Evolutionary conservation across 2,113 vertebrate genomes (phyloP), one percentile per base, ranked within the genome.

Genomic region (Phylloscopus trochiloides): DNA sequence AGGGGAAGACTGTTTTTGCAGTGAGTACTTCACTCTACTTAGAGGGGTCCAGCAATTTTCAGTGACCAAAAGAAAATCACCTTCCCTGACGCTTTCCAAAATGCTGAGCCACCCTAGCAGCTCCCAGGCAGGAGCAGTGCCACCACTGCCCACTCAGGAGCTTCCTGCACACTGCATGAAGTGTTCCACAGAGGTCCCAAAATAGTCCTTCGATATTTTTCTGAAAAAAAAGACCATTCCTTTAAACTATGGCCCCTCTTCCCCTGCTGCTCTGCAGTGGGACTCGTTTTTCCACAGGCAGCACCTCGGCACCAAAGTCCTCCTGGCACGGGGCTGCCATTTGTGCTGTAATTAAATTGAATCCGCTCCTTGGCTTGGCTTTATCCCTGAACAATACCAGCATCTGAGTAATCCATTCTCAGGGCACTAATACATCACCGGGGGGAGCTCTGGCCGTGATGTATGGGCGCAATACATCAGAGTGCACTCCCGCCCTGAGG

Each of bases 291-390:
- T 97, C 96, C 96, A 45, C 71, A 85, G 92, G 50, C 96, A 96
- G 66, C 55, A 50, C 92, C 95, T 91, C 73, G 12, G 83, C 97
- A 97, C 97, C 97, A 96, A 95, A 88, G 84, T 43, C 61, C 91
- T 96, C 52, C 89, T 95, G 83, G 90, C 36, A 28, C 54, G 4
- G 0, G 86, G 89, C 80, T 89, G 92, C 93, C 96, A 78, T 91
- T 95, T 95, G 95, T 91, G 77, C 91, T 97, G 96, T 97, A 98
- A 98, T 98, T 98, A 98, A 97, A 98, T 93, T 97, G 97, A 98
- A 97, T 98, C 97, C 92, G 96, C 89, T 97, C 95, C 94, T 97
- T 98, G 98, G 97, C 97, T 98, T 96, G 70, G 97, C 94, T 98
- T 96, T 96, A 94, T 97, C 97, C 96, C 92, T 95, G 97, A 97